These are phyloP conservation scores for Triplophysa yarkandensis DNA, from an alignment of 2,797 vertebrate genomes.

Conservation along the genomic window DNA sequence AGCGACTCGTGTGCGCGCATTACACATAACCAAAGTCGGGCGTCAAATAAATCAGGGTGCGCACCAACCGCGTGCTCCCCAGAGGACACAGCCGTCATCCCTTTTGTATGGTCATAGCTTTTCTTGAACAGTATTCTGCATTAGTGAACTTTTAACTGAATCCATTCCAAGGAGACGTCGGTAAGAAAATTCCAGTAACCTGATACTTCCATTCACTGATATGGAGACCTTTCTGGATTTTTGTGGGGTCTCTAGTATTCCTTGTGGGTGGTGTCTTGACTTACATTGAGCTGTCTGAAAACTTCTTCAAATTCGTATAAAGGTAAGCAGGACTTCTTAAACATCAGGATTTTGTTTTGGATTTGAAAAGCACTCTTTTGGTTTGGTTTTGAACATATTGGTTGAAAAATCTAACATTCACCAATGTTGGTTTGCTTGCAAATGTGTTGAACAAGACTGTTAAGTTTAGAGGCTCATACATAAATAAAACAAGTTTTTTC, in stretches of 20 bases:
- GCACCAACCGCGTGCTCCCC: too few relatives aligned
- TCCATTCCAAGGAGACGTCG: neutral
- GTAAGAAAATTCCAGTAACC: neutral
- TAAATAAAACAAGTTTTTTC: neutral
- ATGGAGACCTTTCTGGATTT: neutral
- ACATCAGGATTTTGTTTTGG: neutral
- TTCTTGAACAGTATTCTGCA: too few relatives aligned
- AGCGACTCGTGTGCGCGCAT: too few relatives aligned
- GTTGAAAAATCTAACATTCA: neutral
- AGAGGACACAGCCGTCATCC: too few relatives aligned
- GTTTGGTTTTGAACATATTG: too few relatives aligned
- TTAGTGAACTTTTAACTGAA: neutral
- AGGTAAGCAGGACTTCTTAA: neutral
- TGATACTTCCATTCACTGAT: neutral
- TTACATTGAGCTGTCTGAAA: neutral
- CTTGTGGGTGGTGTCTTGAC: neutral
- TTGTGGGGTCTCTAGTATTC: neutral
- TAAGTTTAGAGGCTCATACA: neutral
- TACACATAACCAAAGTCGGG: too few relatives aligned
- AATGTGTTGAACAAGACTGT: neutral
- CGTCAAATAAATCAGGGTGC: too few relatives aligned
- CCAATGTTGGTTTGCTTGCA: neutral
- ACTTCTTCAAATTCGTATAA: neutral
- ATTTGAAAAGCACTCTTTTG: too few relatives aligned
- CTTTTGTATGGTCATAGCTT: too few relatives aligned